Conservation (phyloP, 2,113 vertebrate genomes). For the Stigmatopora nigra region DNA sequence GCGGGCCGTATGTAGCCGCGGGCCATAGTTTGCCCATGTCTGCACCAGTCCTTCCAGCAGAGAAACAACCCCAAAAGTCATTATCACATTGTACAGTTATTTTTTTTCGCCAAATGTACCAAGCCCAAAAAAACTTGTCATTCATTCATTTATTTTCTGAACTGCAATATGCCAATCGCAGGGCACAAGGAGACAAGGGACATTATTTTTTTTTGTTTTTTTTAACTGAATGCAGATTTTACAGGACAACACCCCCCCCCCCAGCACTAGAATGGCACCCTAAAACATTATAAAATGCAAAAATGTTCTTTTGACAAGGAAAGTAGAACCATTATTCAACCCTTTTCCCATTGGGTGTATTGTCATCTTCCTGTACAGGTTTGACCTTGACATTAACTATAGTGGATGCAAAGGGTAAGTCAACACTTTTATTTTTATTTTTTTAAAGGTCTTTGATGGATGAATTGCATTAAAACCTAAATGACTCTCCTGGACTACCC, state of each 20-base stretch:
- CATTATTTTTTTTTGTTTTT: too few species aligned
- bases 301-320: slow-evolving; percentile 33
- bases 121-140: too few species aligned
- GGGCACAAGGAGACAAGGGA: too few species aligned
- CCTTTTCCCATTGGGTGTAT: slow-evolving; percentile 19
- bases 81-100: too few species aligned
- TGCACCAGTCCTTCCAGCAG: too few species aligned
- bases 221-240: slow-evolving; percentile 53
- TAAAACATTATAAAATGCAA: slow-evolving; percentile 11
- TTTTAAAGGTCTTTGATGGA: slow-evolving; percentile 16
- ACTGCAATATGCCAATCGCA: too few species aligned
- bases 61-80: too few species aligned
- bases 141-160: too few species aligned
- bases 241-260: slow-evolving; percentile 26
- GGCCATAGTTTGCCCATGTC: too few species aligned
- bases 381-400: slow-evolving; percentile 50
- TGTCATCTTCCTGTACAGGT: background rate
- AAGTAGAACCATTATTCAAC: slow-evolving; percentile 57
- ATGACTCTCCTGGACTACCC: slow-evolving; percentile 5
- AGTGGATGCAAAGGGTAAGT: slow-evolving; percentile 37
- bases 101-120: too few species aligned
- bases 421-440: slow-evolving; percentile 41
- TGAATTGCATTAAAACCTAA: slow-evolving; percentile 21
- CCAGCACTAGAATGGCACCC: slow-evolving; percentile 25
- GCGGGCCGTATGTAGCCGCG: too few species aligned